Conservation (phyloP, 2,888 invertebrate species). For the Ferdinandea cuprea region DNA sequence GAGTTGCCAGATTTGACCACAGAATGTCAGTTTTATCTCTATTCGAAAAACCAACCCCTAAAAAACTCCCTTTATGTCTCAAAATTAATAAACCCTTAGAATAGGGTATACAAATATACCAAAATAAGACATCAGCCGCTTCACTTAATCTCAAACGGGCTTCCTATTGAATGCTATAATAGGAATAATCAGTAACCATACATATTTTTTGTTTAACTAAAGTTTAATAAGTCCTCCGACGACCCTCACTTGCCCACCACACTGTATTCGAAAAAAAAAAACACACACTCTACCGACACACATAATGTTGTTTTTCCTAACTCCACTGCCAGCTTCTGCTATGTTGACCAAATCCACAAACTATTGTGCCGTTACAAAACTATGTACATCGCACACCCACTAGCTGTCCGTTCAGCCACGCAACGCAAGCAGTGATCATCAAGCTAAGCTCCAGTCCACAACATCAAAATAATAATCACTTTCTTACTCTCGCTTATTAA, state of each 20-base stretch:
- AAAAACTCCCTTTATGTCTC: too few relatives aligned
- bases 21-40: too few relatives aligned
- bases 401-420: background rate
- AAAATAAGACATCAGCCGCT: too few relatives aligned
- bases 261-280: background rate
- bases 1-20: too few relatives aligned
- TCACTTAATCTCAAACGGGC: too few relatives aligned
- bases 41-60: too few relatives aligned
- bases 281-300: background rate
- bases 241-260: background rate
- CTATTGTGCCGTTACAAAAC: conserved; percentile 12
- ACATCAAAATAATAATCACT: conserved; percentile 63
- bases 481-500: conserved; percentile 37
- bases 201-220: too few relatives aligned
- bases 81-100: too few relatives aligned
- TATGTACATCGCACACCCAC: conserved; percentile 11
- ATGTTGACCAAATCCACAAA: conserved; percentile 1
- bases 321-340: background rate
- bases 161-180: too few relatives aligned
- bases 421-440: conserved; percentile 39
- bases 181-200: too few relatives aligned
- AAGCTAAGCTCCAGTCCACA: conserved; percentile 57
- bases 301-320: background rate
- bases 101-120: too few relatives aligned
- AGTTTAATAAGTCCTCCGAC: too few relatives aligned